Evolutionary conservation across 2,888 invertebrate species (phyloP), one percentile per base, ranked within the genome.

Genomic region (Ichneumoninae sp.): DNA sequence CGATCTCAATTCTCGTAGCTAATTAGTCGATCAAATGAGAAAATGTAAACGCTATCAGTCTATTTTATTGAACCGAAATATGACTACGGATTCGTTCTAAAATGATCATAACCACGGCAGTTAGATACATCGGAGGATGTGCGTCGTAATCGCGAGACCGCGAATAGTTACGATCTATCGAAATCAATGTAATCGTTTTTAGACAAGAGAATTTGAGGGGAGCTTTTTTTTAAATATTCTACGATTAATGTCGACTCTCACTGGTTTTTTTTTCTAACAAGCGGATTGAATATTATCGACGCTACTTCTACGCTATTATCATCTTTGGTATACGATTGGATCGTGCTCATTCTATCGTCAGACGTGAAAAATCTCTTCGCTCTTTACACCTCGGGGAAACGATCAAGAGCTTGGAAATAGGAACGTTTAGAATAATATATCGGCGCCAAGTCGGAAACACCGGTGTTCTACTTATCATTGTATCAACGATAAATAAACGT

Each of bases 301-400:
- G 81, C 80, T 77, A 82, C 66, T 13, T 66, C 80, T 86, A 86
- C 70, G 77, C 78, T 85, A 83, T 88, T 91, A 92, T 89, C 86
- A 88, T 91, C 92, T 91, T 91, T 91, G 91, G 91, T 91, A 90
- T 90, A 89, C 88, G 87, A 89, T 89, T 86, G 86, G 86, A 87
- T 83, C 86, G 86, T 83, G 79, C 87, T 88, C 86, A 83, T 85
- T 88, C 89, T 89, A 90, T 85, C 88, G 88, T 87, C 86, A 86
- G 87, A 89, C 82, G 71, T 85, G 85, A 86, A 74, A 86, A 86
- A 82, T 86, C 70, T 74, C 70, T 82, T 72, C 62, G 78, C 47
- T 83, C 52, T 65, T 50, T 74, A 72, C 72, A 60, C n/a, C 50
- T 62, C 22, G 40, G 22, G 60, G 60, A 68, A 62, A 65, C 36